Percentiles rank a stretch among this genome's conserved stretches.
Evolutionary conservation across 37 sponge, comb jelly and placozoan species (phyloP).

Genomic region (Aplysina aerophoba): DNA sequence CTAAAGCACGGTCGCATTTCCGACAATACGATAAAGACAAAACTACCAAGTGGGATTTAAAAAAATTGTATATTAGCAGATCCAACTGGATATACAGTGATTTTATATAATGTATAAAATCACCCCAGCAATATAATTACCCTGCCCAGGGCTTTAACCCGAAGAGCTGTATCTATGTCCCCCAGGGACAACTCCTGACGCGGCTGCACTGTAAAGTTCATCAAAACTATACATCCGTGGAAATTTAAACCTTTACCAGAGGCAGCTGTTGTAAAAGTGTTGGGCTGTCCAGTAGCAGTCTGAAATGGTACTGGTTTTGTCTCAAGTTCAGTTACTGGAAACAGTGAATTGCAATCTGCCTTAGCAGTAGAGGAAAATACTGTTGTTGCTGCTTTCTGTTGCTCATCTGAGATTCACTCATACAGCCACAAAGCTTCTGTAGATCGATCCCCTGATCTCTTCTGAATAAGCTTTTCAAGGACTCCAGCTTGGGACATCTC

Average conservation of each 20-base stretch:
- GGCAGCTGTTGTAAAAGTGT: not conserved
- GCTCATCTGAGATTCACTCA: not conserved
- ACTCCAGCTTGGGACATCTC: too few relatives aligned
- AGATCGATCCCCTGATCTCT: not conserved
- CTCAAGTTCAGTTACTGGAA: constrained; percentile 2
- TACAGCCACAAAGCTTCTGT: constrained; percentile 8
- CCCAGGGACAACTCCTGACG: not conserved
- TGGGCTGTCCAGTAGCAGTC: not conserved
- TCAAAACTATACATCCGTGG: not conserved
- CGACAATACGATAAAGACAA: too few relatives aligned
- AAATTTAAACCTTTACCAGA: not conserved
- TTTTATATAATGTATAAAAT: too few relatives aligned
- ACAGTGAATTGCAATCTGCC: not conserved
- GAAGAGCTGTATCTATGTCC: not conserved
- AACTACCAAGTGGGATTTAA: too few relatives aligned
- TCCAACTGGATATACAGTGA: too few relatives aligned
- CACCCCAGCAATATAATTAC: too few relatives aligned
- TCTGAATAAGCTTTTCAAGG: constrained; percentile 18
- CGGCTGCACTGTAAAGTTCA: constrained; percentile 1
- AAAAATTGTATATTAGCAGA: too few relatives aligned
- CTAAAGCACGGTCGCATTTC: too few relatives aligned
- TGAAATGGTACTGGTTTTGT: not conserved
- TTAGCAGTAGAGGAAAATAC: constrained; percentile 14
- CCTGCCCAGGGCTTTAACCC: too few relatives aligned
- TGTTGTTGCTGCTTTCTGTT: constrained; percentile 9